A percentile compares a stretch with the other conserved stretches of the same genome.
phyloP scores from a whole-genome alignment of 1,140 invertebrate genomes.

The Pinna nobilis region DNA sequence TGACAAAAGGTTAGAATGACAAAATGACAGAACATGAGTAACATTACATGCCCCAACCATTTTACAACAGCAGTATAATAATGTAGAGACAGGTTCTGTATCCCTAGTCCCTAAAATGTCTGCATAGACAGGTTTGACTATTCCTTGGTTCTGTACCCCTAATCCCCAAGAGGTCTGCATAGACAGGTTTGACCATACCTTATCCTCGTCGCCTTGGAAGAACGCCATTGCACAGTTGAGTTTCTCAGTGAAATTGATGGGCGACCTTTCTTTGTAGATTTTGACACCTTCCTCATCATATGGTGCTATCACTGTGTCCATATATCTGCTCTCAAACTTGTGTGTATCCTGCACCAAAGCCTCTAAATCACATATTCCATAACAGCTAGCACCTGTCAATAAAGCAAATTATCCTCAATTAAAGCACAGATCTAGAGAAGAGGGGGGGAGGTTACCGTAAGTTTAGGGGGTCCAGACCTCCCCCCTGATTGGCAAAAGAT shows the following conservation, averaged over 20 bases:
- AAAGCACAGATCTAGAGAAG: no score
- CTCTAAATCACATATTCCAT: conserved; percentile 70
- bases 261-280: conserved; percentile 68
- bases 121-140: no score
- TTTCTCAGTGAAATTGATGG: conserved; percentile 69
- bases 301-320: conserved; percentile 70
- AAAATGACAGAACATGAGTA: no score
- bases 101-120: no score
- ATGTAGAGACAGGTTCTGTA: no score
- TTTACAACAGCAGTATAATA: no score
- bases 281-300: conserved; percentile 56
- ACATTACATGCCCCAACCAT: no score
- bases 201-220: conserved; percentile 75
- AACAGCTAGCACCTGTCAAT: conserved; percentile 69
- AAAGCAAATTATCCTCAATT: neutral
- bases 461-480: neutral
- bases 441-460: no score
- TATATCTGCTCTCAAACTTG: conserved; percentile 75
- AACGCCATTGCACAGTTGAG: conserved; percentile 70
- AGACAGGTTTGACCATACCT: conserved; percentile 65
- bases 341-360: conserved; percentile 70
- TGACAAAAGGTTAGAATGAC: no score
- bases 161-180: no score
- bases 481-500: neutral
- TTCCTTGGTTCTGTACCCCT: no score